Base-by-base conservation (phyloP, 2,113 vertebrate species). In the Myodes glareolus region DNA sequence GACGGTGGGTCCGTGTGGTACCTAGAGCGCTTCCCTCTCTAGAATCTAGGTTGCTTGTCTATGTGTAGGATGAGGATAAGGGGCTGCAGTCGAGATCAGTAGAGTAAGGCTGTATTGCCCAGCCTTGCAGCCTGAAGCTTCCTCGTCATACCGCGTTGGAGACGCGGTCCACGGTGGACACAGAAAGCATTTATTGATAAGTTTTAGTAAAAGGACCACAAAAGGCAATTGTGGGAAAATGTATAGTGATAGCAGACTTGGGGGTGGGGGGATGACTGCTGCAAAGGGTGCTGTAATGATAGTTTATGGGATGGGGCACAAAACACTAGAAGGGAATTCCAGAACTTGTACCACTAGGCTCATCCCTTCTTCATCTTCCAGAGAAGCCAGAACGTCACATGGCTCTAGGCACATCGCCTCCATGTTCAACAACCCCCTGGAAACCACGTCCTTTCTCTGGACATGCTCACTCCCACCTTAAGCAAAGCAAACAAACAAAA, bases 291-390 rank as follows among this genome's bases (percentile, higher is more conserved):
- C 65, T 50, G 19, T 91, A 27, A 52, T 17, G 16, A 0, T 13
- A 27, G 58, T 55, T 58, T 65, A 19, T 65, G 75, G 61, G n/a
- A 0, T 0, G 25, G 82, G 47, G 11, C 23, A 29, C 25, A 78
- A 23, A 3, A 27, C 0, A 33, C 63, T 23, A 55, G 27, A 36
- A 33, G 13, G 78, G 58, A 36, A 68, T 19, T 65, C 72, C 1
- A 10, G 50, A 13, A 14, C 13, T 13, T 39, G 4, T 8, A 1
- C 8, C 61, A 45, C n/a, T 10, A 42, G 1, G 1, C 3, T 7
- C 2, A 23, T 55, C 65, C 42, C 63, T 12, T 17, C 72, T 13
- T 12, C n/a, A 5, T 65, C 42, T 55, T 33, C 12, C 8, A 67
- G 65, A 87, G 61, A 90, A 19, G 19, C 31, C 80, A 52, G 39